Percentiles rank a stretch among this genome's conserved stretches.
Conservation (phyloP, 2,113 vertebrate species). For the Strix aluco region DNA sequence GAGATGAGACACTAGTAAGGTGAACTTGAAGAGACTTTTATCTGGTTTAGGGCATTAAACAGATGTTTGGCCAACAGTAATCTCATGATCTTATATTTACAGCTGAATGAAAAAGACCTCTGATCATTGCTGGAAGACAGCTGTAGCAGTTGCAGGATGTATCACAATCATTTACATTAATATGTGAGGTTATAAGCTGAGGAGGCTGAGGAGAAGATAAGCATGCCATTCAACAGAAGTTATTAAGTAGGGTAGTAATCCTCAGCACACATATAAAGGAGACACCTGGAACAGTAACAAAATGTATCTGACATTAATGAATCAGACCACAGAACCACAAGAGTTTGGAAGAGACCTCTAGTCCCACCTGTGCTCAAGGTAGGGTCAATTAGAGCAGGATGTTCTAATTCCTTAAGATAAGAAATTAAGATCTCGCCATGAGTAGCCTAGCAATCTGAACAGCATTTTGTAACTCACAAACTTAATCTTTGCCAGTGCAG, state of each 20-base stretch:
- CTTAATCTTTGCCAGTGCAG: not conserved
- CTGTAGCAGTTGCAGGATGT: not conserved
- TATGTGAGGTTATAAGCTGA: not conserved
- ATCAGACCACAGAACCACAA: not conserved
- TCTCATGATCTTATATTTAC: not conserved
- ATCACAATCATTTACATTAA: not conserved
- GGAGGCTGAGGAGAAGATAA: not conserved
- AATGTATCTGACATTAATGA: not conserved
- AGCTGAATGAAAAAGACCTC: not conserved
- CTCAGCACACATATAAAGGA: not conserved
- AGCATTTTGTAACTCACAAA: not conserved
- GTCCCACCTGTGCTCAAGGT: not conserved
- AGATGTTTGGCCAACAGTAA: not conserved
- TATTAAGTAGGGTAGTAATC: not conserved
- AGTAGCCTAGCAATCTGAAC: not conserved
- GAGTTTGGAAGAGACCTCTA: not conserved
- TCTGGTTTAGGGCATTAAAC: not conserved
- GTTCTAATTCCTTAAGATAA: not conserved
- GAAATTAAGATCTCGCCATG: not conserved
- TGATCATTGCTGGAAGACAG: not conserved
- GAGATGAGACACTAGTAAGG: not conserved
- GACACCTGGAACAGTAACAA: not conserved
- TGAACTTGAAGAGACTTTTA: not conserved
- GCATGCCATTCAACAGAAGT: not conserved
- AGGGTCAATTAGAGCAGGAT: not conserved